These are phyloP conservation scores for Catharus minimus DNA, from an alignment of 2,113 vertebrate genomes.

Conservation along the genomic window DNA sequence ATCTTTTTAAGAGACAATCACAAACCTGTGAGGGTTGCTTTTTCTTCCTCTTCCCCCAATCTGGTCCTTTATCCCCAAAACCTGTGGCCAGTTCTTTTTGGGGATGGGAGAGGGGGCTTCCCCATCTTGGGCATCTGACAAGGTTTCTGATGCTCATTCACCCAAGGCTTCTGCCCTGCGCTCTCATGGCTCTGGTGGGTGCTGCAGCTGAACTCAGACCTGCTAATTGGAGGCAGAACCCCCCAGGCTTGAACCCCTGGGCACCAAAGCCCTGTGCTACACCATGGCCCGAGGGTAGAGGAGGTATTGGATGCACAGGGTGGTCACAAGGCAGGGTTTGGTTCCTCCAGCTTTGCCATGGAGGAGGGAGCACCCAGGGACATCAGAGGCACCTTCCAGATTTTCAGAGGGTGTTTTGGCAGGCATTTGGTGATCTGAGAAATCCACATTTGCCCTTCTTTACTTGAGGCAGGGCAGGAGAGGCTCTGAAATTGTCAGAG, in stretches of 20 bases:
- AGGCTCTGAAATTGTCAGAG: not conserved
- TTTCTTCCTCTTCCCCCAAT: conserved; percentile 58
- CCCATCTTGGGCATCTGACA: not conserved
- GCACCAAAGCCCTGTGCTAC: not conserved
- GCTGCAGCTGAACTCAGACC: not conserved
- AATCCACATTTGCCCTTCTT: accelerated
- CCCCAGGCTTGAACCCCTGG: not conserved
- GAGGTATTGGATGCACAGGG: accelerated
- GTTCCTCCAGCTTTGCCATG: accelerated
- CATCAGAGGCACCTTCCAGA: not conserved
- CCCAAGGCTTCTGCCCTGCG: accelerated
- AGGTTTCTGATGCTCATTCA: not conserved
- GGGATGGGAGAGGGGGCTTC: not conserved
- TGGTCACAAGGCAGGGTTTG: not conserved
- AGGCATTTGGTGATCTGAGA: not conserved
- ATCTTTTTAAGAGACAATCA: conserved; percentile 99
- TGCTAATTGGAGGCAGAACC: not conserved
- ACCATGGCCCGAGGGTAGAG: accelerated
- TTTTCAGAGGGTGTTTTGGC: not conserved
- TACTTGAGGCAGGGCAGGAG: not conserved
- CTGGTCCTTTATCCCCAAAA: not conserved
- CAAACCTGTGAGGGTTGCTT: conserved; percentile 78
- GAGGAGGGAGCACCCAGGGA: not conserved
- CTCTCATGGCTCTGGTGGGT: accelerated
- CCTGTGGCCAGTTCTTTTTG: not conserved